phyloP scores from a whole-genome alignment of 2,113 vertebrate species.

The Mustelus asterias region DNA sequence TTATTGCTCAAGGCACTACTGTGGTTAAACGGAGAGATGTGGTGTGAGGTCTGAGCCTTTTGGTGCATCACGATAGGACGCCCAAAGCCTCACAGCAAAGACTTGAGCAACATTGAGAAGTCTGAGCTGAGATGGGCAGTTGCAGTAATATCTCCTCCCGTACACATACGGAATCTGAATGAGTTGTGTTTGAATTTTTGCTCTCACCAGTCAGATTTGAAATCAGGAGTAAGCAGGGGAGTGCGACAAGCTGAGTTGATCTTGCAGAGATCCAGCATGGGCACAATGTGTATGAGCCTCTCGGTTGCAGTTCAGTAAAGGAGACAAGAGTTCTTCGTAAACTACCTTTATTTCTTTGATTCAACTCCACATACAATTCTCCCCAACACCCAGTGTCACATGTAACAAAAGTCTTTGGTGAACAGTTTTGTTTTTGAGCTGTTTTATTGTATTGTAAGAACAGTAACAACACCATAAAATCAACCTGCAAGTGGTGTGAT shows the following conservation, averaged over 20 bases:
- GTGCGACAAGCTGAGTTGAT: background rate
- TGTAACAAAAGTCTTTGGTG: background rate
- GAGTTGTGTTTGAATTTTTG: background rate
- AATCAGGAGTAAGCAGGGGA: background rate
- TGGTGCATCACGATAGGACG: background rate
- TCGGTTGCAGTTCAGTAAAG: no score
- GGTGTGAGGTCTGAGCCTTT: background rate
- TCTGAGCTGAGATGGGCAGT: slow-evolving; percentile 1
- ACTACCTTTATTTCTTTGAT: no score
- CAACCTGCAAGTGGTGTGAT: background rate
- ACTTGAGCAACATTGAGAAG: background rate
- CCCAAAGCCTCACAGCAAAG: background rate
- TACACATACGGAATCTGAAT: background rate
- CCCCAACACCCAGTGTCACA: background rate
- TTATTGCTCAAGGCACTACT: slow-evolving; percentile 13
- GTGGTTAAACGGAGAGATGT: slow-evolving; percentile 3
- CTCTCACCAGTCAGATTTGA: background rate
- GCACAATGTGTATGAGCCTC: background rate
- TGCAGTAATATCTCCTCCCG: background rate
- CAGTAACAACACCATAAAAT: background rate
- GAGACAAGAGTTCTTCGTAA: no score
- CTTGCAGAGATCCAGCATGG: background rate
- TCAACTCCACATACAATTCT: no score
- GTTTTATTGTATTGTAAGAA: background rate
- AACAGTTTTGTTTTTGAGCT: background rate